Evolutionary conservation across 1,140 invertebrate species (phyloP), one percentile per base, ranked within the genome.

Genomic region (Odontomachus brunneus): DNA sequence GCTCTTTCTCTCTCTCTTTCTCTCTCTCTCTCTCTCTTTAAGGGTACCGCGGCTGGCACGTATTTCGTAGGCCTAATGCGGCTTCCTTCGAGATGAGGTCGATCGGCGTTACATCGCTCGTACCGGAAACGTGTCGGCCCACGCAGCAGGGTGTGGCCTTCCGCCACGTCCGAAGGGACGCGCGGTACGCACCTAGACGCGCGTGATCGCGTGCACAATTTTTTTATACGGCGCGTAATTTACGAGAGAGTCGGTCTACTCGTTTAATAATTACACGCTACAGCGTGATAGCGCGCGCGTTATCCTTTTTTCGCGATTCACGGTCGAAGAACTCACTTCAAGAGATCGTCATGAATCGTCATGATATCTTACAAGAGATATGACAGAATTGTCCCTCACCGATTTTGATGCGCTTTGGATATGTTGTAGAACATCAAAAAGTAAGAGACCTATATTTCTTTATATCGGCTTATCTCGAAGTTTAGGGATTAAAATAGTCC

Each of bases 121-220:
- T 48, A 71, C 65, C 75, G 75, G 75, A 80, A 80, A 71, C 80
- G 59, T n/a, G 38, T 72, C 57, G 62, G 29, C 80, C 80, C 72
- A 82, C 72, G 33, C 80, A 76, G 0, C 14, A 82, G 73, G 59
- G 72, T 82, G 80, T 82, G 80, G 72, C 59, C 38, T 76, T 82
- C 66, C 74, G 73, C 59, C 55, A 33, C 55, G 22, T 69, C 22
- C 75, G 33, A 59, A 71, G 63, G 75, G 65, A 80, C 62, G 14
- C 17, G 11, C 9, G 4, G 12, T 69, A 78, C 33, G 44, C 53
- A 48, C 22, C 75, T 57, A 80, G 24, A 5, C 14, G n/a, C 7
- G 5, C 7, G 29, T 53, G 69, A 72, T 55, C 33, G 48, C 60
- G n/a, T 29, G 11, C 15, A 48, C 17, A 53, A 55, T 14, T 66